Base-by-base conservation (phyloP, 1,140 invertebrate species). In the Drosophila burlai region DNA sequence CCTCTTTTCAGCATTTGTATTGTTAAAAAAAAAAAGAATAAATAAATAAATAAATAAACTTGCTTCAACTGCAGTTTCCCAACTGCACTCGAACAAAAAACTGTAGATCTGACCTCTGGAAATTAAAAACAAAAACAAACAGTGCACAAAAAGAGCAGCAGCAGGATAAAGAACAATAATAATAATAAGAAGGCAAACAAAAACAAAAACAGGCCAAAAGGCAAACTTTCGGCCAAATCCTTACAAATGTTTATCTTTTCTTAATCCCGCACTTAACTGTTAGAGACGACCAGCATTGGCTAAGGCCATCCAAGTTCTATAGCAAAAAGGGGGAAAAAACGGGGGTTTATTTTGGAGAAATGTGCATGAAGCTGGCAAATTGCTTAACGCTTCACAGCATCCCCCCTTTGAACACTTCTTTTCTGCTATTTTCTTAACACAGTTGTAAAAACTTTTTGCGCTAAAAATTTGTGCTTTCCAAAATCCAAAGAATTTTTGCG, bases 181-280 rank as follows among this genome's bases (percentile, higher is more conserved):
- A 89, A 89, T 80, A 91, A 80, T 80, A 90, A 68, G 74, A 74
- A 91, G 72, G 64, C 79, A 82, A 90, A 82, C 85, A 90, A 89
- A 82, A 89, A 80, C 85, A 90, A 21, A 21, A 89, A 74, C 69
- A 82, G 71, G 75, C 74, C 81, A 63, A 80, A 90, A 80, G 77
- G 77, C 89, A 84, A 91, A 92, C 90, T 92, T 91, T 91, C 43
- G 72, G 82, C 82, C 81, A 92, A 92, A 91, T 91, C 85, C 90
- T 90, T 91, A 91, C 90, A 91, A 91, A 91, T 91, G 90, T 91
- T 91, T 91, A 91, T 91, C 90, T 91, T 91, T 91, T 91, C 90
- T 92, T 91, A 91, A 91, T 91, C 77, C 90, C 77, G 82, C 85
- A 91, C 89, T 91, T 91, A 91, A 91, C 87, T 89, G 84, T 76